phyloP scores from a whole-genome alignment of 1,140 invertebrate genomes.

The Bombus sylvicola region DNA sequence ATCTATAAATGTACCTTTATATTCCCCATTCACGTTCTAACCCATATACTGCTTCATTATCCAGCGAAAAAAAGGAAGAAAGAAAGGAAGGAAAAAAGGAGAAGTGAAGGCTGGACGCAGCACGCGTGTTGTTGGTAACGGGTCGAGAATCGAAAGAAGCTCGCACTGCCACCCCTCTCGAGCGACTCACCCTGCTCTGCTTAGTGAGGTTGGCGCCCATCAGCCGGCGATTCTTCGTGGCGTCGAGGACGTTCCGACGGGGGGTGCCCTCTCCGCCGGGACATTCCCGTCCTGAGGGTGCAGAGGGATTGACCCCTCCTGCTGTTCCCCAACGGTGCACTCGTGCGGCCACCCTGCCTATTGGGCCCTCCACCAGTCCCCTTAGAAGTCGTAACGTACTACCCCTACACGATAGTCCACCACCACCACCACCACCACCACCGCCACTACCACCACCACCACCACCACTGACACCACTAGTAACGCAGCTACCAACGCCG shows the following conservation, averaged over 20 bases:
- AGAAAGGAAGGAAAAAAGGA: neutral
- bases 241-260: slow-evolving; percentile 60
- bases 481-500: neutral
- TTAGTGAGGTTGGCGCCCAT: slow-evolving; percentile 79
- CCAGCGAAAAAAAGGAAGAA: neutral
- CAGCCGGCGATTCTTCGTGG: slow-evolving; percentile 72
- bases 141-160: slow-evolving; percentile 1
- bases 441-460: neutral
- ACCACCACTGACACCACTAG: neutral
- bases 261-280: slow-evolving; percentile 72
- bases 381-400: slow-evolving; percentile 67
- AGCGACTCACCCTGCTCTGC: slow-evolving; percentile 75
- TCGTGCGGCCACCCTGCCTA: slow-evolving; percentile 77
- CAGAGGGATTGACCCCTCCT: slow-evolving; percentile 75
- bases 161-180: neutral
- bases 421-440: neutral
- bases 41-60: neutral
- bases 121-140: neutral
- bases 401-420: slow-evolving; percentile 57
- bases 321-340: slow-evolving; percentile 76
- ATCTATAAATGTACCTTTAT: neutral
- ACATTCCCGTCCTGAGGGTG: slow-evolving; percentile 74
- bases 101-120: neutral
- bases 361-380: slow-evolving; percentile 71
- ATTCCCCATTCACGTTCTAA: neutral